Percentiles rank a stretch among this genome's conserved stretches.
These are phyloP conservation scores for Metopia argyrocephala DNA, from an alignment of 2,888 invertebrate genomes.

Conservation along the genomic window DNA sequence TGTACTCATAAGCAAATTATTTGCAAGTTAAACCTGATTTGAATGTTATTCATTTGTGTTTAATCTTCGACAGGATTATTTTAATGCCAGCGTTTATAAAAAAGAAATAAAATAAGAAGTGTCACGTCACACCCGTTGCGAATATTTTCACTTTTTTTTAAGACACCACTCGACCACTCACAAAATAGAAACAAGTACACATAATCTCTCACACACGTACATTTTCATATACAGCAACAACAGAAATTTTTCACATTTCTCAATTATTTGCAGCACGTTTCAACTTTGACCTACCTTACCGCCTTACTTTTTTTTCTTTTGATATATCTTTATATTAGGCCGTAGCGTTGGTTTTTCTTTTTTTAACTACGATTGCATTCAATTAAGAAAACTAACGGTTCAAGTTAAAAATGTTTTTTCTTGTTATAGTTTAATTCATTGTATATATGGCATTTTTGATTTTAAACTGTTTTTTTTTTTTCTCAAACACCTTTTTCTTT, in stretches of 20 bases:
- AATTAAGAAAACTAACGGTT: constrained; percentile 27
- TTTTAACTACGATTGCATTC: neutral
- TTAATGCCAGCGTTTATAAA: constrained; percentile 50
- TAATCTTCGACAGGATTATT: constrained; percentile 18
- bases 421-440: constrained; percentile 60
- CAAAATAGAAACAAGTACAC: constrained; percentile 1
- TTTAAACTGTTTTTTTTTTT: constrained; percentile 47
- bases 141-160: constrained; percentile 61
- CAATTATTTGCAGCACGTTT: constrained; percentile 67
- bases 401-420: constrained; percentile 1
- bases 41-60: neutral
- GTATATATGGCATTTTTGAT: constrained; percentile 68
- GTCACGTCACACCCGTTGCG: constrained; percentile 64
- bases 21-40: neutral
- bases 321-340: constrained; percentile 71
- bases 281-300: constrained; percentile 78
- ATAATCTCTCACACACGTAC: constrained; percentile 39
- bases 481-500: constrained; percentile 47
- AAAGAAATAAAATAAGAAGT: constrained; percentile 48
- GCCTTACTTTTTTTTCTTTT: no score
- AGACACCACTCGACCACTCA: constrained; percentile 20
- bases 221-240: constrained; percentile 33
- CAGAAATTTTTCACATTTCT: constrained; percentile 42
- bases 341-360: constrained; percentile 65
- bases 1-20: neutral